Conservation (phyloP, 1,140 invertebrate species). For the Rhynchophorus ferrugineus region DNA sequence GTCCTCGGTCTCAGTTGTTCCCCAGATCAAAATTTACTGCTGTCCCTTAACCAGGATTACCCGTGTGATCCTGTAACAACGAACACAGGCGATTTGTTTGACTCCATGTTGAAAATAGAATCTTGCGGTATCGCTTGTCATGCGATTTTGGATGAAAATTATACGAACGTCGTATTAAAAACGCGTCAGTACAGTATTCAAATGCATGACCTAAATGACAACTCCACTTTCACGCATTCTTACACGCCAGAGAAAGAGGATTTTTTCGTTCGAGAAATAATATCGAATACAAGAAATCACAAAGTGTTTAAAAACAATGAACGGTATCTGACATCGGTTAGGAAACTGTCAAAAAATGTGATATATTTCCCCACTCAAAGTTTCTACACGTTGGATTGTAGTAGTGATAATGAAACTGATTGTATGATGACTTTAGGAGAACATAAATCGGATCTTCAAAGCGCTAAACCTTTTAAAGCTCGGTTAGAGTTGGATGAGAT, state of each 20-base stretch:
- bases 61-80: slow-evolving; percentile 49
- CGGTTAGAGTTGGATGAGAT: slow-evolving; percentile 8
- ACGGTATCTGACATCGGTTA: slow-evolving; percentile 49
- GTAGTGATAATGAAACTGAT: slow-evolving; percentile 16
- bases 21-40: slow-evolving; percentile 38
- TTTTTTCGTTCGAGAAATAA: slow-evolving; percentile 32
- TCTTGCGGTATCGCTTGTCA: slow-evolving; percentile 55
- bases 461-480: slow-evolving; percentile 14
- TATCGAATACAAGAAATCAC: slow-evolving; percentile 47
- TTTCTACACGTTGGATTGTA: slow-evolving; percentile 34
- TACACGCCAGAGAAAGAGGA: slow-evolving; percentile 38
- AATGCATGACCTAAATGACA: slow-evolving; percentile 41
- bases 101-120: slow-evolving; percentile 43
- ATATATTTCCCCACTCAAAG: slow-evolving; percentile 54
- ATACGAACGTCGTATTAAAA: slow-evolving; percentile 43
- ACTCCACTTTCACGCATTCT: slow-evolving; percentile 40
- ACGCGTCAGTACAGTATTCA: slow-evolving; percentile 49
- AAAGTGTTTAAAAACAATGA: slow-evolving; percentile 51
- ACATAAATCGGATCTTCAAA: slow-evolving; percentile 13
- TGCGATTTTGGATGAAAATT: slow-evolving; percentile 42
- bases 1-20: slow-evolving; percentile 50
- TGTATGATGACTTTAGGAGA: slow-evolving; percentile 27
- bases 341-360: slow-evolving; percentile 46
- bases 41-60: slow-evolving; percentile 47
- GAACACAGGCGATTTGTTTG: slow-evolving; percentile 39